Evolutionary conservation across 2,797 vertebrate species (phyloP).

Genomic region (Macropus fuliginosus): DNA sequence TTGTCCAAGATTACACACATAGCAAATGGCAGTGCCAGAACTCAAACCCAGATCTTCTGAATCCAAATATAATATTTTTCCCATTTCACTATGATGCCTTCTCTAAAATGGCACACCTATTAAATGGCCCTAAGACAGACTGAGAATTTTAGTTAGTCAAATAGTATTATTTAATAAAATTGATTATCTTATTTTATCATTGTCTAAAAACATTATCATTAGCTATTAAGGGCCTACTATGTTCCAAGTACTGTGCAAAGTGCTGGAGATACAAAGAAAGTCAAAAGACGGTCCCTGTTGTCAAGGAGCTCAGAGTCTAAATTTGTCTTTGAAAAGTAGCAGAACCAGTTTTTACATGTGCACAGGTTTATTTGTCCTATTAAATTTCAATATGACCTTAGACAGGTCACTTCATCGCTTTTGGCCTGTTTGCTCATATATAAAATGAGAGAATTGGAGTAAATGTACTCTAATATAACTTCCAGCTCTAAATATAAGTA

Average conservation of each 20-base stretch:
- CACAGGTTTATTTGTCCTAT: not conserved
- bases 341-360: not conserved
- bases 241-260: not conserved
- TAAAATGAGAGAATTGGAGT: not conserved
- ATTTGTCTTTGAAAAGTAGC: not conserved
- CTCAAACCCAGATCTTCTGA: not conserved
- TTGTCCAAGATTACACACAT: not conserved
- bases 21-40: not conserved
- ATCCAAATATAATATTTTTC: not conserved
- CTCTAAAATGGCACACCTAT: not conserved
- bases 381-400: not conserved
- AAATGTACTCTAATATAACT: not conserved
- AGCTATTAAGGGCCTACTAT: not conserved
- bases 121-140: not conserved
- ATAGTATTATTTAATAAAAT: not conserved
- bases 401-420: not conserved
- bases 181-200: not conserved
- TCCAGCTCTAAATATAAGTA: not conserved
- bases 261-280: not conserved
- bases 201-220: not conserved
- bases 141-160: not conserved
- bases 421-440: not conserved
- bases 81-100: not conserved
- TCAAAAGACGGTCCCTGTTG: not conserved
- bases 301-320: not conserved